Conservation (phyloP, 2,113 vertebrate species). For the Eupsittula cactorum region DNA sequence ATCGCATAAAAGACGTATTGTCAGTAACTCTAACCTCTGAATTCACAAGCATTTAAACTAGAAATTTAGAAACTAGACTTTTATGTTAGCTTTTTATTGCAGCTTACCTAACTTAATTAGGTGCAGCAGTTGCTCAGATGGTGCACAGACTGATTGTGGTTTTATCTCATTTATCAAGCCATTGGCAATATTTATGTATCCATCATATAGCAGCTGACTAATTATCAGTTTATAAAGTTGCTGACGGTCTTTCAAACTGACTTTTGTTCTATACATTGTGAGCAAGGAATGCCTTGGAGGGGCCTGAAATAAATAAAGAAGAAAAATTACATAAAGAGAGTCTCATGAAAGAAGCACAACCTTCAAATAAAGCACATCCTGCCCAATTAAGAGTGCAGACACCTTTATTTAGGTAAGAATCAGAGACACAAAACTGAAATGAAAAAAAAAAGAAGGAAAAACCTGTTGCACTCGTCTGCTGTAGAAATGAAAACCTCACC, state of each 20-base stretch:
- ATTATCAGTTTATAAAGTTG: conserved; percentile 97
- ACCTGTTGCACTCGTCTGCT: background rate
- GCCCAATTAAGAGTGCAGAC: background rate
- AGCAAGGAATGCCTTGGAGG: conserved; percentile 59
- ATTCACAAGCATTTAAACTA: background rate
- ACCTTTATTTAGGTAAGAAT: background rate
- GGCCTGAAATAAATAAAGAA: conserved; percentile 58
- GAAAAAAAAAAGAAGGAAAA: background rate
- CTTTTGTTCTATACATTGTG: conserved; percentile 94
- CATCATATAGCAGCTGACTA: conserved; percentile 96
- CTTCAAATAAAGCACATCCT: background rate
- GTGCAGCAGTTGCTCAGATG: conserved; percentile 96
- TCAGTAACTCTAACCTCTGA: background rate
- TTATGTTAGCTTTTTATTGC: background rate
- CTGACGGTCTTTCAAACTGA: conserved; percentile 94
- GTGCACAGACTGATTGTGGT: conserved; percentile 89
- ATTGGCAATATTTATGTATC: conserved; percentile 95
- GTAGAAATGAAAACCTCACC: background rate
- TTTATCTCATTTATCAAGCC: conserved; percentile 94
- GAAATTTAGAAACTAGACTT: background rate
- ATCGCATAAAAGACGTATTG: background rate
- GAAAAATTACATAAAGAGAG: conserved; percentile 21
- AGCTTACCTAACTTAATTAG: conserved; percentile 91
- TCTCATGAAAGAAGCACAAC: background rate
- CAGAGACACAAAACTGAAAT: rapidly evolving